A percentile compares a stretch with the other conserved stretches of the same genome.
phyloP scores from a whole-genome alignment of 2,888 invertebrate species.

The Chironomus riparius region DNA sequence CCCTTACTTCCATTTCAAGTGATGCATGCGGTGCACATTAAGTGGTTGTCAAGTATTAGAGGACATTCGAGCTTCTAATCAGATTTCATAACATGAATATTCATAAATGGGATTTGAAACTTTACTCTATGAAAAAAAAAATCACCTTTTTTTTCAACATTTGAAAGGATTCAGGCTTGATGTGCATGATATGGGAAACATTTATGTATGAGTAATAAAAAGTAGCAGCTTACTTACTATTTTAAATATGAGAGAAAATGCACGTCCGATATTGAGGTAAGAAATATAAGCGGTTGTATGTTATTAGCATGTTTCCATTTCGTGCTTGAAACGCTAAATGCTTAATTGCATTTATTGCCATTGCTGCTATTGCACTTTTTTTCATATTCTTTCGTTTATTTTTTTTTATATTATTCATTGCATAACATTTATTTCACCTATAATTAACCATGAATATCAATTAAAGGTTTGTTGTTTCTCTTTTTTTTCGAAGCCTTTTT shows the following conservation, averaged over 20 bases:
- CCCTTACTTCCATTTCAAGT: background rate
- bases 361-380: background rate
- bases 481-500: background rate
- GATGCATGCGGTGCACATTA: background rate
- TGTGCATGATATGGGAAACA: background rate
- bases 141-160: background rate
- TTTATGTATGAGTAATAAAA: too few relatives aligned
- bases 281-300: background rate
- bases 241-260: too few relatives aligned
- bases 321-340: background rate
- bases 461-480: background rate
- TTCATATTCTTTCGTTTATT: background rate
- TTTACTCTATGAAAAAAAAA: too few relatives aligned
- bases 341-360: background rate
- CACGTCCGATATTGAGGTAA: too few relatives aligned
- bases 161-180: background rate
- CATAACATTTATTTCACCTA: background rate
- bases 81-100: too few relatives aligned
- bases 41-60: background rate
- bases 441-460: constrained; percentile 1
- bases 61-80: too few relatives aligned
- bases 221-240: too few relatives aligned
- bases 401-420: background rate
- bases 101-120: too few relatives aligned
- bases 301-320: background rate